phyloP scores from a whole-genome alignment of 2,113 vertebrate genomes.

The Empidonax traillii region DNA sequence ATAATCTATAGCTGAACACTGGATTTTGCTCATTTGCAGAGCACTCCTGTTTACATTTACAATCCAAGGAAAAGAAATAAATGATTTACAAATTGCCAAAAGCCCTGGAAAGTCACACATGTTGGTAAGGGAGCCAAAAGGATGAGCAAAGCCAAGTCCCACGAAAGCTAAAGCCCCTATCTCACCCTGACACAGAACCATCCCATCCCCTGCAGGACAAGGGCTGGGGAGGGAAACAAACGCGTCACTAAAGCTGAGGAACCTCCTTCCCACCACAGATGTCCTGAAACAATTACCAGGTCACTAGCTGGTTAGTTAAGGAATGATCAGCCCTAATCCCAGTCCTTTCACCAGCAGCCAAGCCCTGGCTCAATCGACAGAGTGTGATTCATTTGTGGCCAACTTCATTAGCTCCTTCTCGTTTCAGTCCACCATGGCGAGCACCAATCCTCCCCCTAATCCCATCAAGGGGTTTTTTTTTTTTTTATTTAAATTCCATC shows the following conservation, averaged over 20 bases:
- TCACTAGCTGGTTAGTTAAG: neutral
- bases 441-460: neutral
- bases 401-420: neutral
- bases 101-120: neutral
- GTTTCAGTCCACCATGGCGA: neutral
- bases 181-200: neutral
- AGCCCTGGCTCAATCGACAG: neutral
- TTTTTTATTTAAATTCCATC: neutral
- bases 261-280: neutral
- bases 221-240: neutral
- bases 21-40: neutral
- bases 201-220: neutral
- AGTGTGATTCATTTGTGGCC: neutral
- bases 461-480: neutral
- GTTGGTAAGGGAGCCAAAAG: neutral
- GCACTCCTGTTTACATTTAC: neutral
- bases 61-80: neutral
- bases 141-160: neutral
- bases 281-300: neutral
- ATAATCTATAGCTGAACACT: neutral
- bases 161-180: neutral
- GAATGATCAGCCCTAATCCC: neutral
- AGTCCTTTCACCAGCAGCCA: neutral
- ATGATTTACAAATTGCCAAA: neutral
- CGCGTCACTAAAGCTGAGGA: neutral